phyloP scores from a whole-genome alignment of 1,140 invertebrate genomes.

The Saccostrea echinata region DNA sequence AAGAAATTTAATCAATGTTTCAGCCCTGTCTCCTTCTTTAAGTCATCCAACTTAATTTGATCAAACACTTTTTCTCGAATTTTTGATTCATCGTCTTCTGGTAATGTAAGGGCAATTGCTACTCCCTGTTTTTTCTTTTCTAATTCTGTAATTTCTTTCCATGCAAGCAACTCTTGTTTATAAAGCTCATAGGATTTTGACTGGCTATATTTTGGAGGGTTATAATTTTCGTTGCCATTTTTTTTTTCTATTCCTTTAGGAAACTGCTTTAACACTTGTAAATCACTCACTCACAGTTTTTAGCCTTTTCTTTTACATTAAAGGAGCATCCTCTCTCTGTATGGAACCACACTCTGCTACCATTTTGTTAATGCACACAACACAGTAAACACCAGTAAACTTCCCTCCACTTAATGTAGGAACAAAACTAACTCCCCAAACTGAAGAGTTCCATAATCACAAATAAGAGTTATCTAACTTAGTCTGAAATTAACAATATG shows the following conservation, averaged over 20 bases:
- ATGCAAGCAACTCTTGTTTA: too few species aligned
- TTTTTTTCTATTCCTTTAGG: neutral
- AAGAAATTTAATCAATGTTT: slow-evolving; percentile 49
- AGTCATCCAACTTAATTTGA: slow-evolving; percentile 53
- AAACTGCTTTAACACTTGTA: neutral
- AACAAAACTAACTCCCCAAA: neutral
- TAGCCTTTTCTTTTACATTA: too few species aligned
- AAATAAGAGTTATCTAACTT: neutral
- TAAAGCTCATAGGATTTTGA: too few species aligned
- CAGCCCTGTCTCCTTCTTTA: slow-evolving; percentile 51
- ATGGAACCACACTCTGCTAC: too few species aligned
- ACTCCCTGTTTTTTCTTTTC: slow-evolving; percentile 56
- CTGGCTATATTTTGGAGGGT: too few species aligned
- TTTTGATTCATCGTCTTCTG: slow-evolving; percentile 55
- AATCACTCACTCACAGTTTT: neutral
- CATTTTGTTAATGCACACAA: too few species aligned
- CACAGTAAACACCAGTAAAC: neutral
- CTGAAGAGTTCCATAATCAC: neutral
- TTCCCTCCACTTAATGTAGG: neutral
- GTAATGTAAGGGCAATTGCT: slow-evolving; percentile 53
- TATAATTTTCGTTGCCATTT: too few species aligned
- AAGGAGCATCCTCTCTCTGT: too few species aligned
- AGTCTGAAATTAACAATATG: neutral
- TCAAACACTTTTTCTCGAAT: slow-evolving; percentile 62
- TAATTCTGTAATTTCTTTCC: slow-evolving; percentile 55